These are phyloP conservation scores for Mandrillus leucophaeus DNA, from an alignment of 2,113 vertebrate species.

Conservation along the genomic window DNA sequence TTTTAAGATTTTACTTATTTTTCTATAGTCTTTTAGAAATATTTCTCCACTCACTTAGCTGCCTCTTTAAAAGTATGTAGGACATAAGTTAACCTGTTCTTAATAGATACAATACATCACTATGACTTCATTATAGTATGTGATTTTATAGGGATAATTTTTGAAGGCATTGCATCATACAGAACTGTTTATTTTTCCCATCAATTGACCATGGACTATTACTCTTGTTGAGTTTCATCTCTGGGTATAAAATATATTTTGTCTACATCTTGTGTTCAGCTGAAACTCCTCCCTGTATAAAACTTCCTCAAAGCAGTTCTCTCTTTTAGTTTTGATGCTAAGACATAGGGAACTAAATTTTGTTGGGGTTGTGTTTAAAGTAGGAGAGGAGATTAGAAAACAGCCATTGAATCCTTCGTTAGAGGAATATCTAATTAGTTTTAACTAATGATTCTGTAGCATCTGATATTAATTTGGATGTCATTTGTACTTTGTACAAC, in stretches of 20 bases:
- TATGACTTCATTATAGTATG: background rate
- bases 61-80: background rate
- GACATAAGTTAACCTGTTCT: background rate
- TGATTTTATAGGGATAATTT: background rate
- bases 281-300: background rate
- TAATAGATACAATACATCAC: background rate
- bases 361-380: background rate
- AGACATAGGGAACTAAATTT: background rate
- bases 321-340: background rate
- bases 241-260: background rate
- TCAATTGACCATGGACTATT: background rate
- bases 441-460: background rate
- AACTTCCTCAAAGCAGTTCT: background rate
- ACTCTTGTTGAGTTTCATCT: background rate
- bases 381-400: background rate
- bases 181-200: background rate
- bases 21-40: background rate
- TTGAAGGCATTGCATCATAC: background rate
- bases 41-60: background rate
- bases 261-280: background rate
- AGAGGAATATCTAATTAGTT: background rate
- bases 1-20: slow-evolving; percentile 13
- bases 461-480: background rate
- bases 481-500: background rate
- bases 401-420: background rate